These are phyloP conservation scores for Glossosoma conforme DNA, from an alignment of 1,140 invertebrate species.

Conservation along the genomic window DNA sequence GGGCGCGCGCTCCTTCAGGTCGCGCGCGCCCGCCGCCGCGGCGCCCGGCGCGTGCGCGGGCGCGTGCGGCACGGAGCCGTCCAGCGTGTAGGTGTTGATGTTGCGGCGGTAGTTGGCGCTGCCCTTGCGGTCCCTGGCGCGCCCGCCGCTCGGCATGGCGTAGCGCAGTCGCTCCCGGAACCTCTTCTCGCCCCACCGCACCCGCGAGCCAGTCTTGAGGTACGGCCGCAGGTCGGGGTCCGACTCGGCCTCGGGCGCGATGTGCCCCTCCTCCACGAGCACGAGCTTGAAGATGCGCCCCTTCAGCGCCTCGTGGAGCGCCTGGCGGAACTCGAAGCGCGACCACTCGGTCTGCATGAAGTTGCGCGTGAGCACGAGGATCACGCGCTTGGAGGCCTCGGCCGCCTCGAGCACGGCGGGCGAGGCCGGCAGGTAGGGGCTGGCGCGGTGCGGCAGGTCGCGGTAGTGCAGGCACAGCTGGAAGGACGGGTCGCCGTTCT, in stretches of 20 bases:
- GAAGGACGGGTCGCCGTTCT: constrained; percentile 68
- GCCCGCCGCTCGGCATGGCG: constrained; percentile 66
- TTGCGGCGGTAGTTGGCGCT: constrained; percentile 62
- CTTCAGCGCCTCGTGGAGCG: constrained; percentile 79
- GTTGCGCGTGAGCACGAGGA: constrained; percentile 76
- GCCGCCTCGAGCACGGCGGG: constrained; percentile 80
- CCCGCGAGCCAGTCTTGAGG: constrained; percentile 73
- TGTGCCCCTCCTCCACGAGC: constrained; percentile 76
- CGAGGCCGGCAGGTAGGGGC: constrained; percentile 66
- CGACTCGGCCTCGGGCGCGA: constrained; percentile 70
- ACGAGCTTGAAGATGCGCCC: constrained; percentile 79
- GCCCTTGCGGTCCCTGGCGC: constrained; percentile 40
- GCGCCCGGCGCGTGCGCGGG: constrained; percentile 51
- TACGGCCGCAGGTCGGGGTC: constrained; percentile 85
- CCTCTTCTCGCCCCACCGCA: constrained; percentile 84
- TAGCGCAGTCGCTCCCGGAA: constrained; percentile 91
- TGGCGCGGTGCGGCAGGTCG: constrained; percentile 66
- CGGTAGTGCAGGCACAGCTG: constrained; percentile 84
- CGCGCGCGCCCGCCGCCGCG: constrained; percentile 46
- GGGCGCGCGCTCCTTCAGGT: constrained; percentile 44
- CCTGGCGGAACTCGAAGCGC: constrained; percentile 75
- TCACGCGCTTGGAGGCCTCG: constrained; percentile 74
- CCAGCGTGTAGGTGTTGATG: constrained; percentile 72
- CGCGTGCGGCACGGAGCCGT: constrained; percentile 57
- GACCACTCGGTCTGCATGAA: constrained; percentile 85